Base-by-base conservation (phyloP, 2,797 vertebrate species). In the Halcyon leucocephala region DNA sequence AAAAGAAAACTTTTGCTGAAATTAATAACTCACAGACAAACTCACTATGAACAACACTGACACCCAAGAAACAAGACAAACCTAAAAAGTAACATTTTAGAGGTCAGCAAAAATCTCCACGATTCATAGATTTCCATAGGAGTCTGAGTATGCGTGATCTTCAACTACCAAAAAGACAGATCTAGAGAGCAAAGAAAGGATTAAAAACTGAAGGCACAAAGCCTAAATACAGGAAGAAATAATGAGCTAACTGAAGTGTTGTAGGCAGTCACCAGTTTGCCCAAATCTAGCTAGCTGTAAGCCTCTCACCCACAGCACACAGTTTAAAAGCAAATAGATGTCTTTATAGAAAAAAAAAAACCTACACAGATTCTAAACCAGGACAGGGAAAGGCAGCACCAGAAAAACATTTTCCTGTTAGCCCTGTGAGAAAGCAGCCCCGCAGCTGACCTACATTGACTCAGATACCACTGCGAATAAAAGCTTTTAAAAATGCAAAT, bases 381-480 rank as follows among this genome's bases (percentile, higher is more conserved):
- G 48, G 58, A 66, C 44, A 69, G 42, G n/a, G 41, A 92, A 89
- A 88, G 28, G 42, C 65, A 91, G 51, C n/a, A 48, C 20, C 70
- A 94, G 31, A 57, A 86, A 95, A 81, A 54, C 24, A 54, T 85
- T 66, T 73, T 86, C 51, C 28, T 46, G 14, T 62, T 62, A 78
- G n/a, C 46, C 80, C 84, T 54, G 62, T 86, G 72, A 82, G 71
- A 76, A 77, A 89, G 31, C n/a, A 31, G 89, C 89, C 51, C 55
- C 92, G 41, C 77, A 66, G 81, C 42, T 94, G 91, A 94, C 86
- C 93, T 89, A 69, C 64, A 87, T 95, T 92, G 76, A 20, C 67
- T 82, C 54, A 61, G 81, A 81, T 92, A 73, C 58, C 29, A 60
- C 54, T 48, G 61, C 0, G 5, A 91, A 48, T 39, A 60, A 82